phyloP scores from a whole-genome alignment of 2,113 vertebrate species.

The Dasyprocta punctata region DNA sequence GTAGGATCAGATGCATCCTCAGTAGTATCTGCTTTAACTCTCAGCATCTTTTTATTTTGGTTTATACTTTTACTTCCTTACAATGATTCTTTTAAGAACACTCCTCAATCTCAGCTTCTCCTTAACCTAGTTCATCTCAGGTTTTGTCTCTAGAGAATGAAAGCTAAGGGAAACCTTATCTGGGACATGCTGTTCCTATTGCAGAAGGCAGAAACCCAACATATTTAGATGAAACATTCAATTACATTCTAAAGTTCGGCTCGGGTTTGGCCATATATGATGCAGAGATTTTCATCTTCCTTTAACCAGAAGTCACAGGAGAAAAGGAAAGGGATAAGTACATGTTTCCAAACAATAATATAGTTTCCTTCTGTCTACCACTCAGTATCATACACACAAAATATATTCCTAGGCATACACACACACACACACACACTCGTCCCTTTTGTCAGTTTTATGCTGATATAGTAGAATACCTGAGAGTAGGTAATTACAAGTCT shows the following conservation, averaged over 20 bases:
- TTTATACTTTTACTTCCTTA: neutral
- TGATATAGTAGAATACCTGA: neutral
- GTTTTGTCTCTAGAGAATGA: neutral
- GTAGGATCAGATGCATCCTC: neutral
- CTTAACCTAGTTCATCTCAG: neutral
- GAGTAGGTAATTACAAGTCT: neutral
- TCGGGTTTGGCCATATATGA: neutral
- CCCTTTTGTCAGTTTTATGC: neutral
- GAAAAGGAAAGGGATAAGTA: neutral
- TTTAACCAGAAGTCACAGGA: neutral
- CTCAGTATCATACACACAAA: neutral
- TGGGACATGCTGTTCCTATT: neutral
- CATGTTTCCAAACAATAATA: neutral
- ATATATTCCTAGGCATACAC: neutral
- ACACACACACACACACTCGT: neutral
- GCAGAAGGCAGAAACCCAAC: neutral
- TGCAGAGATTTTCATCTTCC: neutral
- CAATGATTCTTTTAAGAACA: neutral
- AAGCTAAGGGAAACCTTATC: neutral
- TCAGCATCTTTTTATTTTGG: neutral
- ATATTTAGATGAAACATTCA: neutral
- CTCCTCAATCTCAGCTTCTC: neutral
- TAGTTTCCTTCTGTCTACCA: neutral
- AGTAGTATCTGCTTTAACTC: neutral
- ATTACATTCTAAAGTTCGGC: neutral